Percentiles rank a stretch among this genome's conserved stretches.
Evolutionary conservation across 2,888 invertebrate genomes (phyloP).

Genomic region (Conops quadrifasciatus): DNA sequence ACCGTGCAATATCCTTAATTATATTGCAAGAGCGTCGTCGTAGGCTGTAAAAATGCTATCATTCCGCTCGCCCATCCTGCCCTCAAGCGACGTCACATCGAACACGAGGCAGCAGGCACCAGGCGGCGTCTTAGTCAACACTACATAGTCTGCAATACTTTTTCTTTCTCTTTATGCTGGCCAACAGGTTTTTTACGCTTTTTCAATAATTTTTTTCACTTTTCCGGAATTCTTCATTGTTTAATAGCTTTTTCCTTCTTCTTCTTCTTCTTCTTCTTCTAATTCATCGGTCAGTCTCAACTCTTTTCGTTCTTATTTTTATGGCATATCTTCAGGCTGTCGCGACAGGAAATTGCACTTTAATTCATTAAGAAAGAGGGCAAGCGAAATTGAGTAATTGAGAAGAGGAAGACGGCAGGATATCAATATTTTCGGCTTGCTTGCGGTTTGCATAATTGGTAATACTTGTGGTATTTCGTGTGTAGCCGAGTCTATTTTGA

Average conservation of each 20-base stretch:
- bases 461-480: background rate
- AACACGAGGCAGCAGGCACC: no score
- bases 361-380: conserved; percentile 27
- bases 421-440: background rate
- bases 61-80: no score
- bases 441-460: background rate
- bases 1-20: no score
- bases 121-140: no score
- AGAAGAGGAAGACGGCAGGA: background rate
- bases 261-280: background rate
- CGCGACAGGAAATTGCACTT: conserved; percentile 32
- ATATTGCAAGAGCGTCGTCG: no score
- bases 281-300: background rate
- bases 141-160: no score
- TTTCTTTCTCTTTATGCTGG: background rate
- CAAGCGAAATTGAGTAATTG: background rate
- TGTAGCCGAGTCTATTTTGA: background rate
- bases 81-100: no score
- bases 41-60: no score
- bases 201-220: background rate
- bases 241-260: background rate
- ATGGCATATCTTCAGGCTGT: conserved; percentile 27
- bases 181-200: background rate
- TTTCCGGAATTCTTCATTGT: no score
- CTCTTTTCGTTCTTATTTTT: background rate